Evolutionary conservation across 2,113 vertebrate genomes (phyloP).

Genomic region (Oreochromis niloticus): DNA sequence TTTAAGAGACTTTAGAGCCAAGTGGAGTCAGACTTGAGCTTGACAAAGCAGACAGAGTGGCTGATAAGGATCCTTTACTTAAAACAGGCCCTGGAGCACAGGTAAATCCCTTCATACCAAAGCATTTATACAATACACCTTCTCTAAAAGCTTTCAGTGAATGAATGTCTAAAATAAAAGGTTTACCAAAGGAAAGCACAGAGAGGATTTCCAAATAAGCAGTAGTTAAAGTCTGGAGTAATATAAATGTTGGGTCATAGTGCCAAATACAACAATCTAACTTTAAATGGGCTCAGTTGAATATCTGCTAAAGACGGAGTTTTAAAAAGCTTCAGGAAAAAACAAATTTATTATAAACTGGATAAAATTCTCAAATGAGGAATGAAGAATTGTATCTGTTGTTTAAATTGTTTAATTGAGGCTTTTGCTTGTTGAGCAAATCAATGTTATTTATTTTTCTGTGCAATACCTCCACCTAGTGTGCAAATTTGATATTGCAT

Average conservation of each 20-base stretch:
- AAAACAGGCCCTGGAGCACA: background rate
- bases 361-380: background rate
- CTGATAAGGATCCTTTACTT: background rate
- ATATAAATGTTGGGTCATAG: background rate
- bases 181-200: background rate
- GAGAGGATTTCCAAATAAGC: background rate
- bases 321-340: background rate
- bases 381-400: background rate
- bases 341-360: background rate
- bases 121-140: background rate
- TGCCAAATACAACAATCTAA: background rate
- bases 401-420: background rate
- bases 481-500: background rate
- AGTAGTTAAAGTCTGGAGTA: background rate
- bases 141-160: background rate
- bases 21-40: background rate
- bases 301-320: background rate
- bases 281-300: background rate
- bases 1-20: background rate
- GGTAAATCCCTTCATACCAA: background rate
- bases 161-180: background rate
- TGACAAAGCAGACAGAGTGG: background rate
- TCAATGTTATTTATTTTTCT: background rate
- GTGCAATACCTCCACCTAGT: constrained; percentile 21
- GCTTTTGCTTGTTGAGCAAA: background rate